Evolutionary conservation across 2,797 vertebrate species (phyloP).

Genomic region (Chloroceryle amazona): DNA sequence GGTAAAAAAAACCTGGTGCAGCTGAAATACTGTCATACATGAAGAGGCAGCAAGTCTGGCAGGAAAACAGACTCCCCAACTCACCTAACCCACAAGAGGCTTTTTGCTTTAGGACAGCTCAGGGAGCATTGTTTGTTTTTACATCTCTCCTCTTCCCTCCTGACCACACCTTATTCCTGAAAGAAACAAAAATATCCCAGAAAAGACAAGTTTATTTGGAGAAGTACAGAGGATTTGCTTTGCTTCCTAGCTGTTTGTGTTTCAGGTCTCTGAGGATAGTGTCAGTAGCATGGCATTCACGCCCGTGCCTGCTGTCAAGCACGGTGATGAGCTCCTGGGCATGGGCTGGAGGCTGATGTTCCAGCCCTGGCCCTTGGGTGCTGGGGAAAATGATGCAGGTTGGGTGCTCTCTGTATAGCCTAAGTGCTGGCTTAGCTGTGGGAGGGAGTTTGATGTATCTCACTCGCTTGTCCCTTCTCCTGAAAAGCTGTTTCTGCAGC

Average conservation of each 20-base stretch:
- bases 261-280: neutral
- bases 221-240: neutral
- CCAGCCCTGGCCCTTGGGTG: neutral
- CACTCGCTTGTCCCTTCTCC: neutral
- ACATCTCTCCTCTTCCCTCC: neutral
- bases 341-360: accelerated
- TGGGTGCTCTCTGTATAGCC: neutral
- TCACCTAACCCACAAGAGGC: neutral
- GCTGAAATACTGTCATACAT: neutral
- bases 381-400: accelerated
- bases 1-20: neutral
- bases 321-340: accelerated
- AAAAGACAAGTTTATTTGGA: neutral
- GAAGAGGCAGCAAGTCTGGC: neutral
- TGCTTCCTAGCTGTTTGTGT: neutral
- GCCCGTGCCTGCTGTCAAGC: accelerated
- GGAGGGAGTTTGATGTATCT: neutral
- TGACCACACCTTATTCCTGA: neutral
- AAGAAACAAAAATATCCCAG: neutral
- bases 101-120: neutral
- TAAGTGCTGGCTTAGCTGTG: neutral
- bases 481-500: neutral
- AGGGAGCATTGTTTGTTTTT: neutral
- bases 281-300: accelerated
- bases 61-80: neutral